Conservation (phyloP, 2,888 invertebrate genomes). For the Pollenia amentaria region DNA sequence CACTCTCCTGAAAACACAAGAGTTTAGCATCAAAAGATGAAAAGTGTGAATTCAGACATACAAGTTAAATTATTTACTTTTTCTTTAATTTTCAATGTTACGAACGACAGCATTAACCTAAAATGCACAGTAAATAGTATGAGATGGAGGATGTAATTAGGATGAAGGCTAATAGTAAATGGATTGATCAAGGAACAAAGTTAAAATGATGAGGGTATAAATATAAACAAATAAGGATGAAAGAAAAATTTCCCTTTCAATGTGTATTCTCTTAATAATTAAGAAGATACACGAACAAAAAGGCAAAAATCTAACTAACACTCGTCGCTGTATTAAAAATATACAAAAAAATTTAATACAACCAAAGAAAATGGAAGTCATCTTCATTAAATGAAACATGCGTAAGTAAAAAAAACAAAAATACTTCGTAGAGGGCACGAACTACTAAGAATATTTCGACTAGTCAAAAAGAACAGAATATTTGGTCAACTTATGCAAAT, state of each 20-base stretch:
- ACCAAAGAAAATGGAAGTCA: constrained; percentile 24
- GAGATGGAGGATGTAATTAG: constrained; percentile 7
- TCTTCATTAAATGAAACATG: constrained; percentile 44
- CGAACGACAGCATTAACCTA: background rate
- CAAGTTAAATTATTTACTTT: background rate
- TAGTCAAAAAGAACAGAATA: background rate
- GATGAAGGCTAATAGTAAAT: constrained; percentile 55
- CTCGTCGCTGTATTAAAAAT: background rate
- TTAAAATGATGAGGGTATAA: constrained; percentile 59
- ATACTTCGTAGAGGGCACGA: background rate
- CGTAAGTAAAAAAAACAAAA: constrained; percentile 29
- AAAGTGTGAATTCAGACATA: background rate
- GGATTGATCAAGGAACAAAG: constrained; percentile 50
- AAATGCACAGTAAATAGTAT: background rate
- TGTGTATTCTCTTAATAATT: constrained; percentile 42
- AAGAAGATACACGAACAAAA: constrained; percentile 18
- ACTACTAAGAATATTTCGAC: background rate
- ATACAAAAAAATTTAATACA: constrained; percentile 5
- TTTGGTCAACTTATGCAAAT: constrained; percentile 53
- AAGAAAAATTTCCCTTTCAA: constrained; percentile 41
- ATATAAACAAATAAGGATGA: constrained; percentile 19
- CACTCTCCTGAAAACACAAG: no score
- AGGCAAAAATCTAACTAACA: constrained; percentile 5
- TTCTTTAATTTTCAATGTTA: background rate
- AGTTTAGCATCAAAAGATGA: no score